phyloP scores from a whole-genome alignment of 2,113 vertebrate species.

The Pomatostomus ruficeps region DNA sequence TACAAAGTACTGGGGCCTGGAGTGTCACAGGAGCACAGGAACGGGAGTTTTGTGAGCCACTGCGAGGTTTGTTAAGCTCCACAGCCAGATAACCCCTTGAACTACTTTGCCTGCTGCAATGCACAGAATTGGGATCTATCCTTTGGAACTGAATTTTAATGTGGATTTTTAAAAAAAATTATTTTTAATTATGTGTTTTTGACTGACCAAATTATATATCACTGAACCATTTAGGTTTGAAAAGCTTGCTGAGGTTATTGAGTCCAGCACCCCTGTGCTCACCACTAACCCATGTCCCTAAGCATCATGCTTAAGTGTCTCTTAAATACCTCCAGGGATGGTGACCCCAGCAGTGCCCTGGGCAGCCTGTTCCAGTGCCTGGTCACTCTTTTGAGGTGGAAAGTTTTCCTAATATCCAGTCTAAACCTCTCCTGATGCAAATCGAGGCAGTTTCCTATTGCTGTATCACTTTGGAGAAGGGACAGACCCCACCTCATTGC shows the following conservation, averaged over 20 bases:
- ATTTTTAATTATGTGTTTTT: neutral
- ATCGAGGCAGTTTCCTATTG: neutral
- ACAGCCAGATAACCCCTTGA: neutral
- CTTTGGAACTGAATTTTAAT: neutral
- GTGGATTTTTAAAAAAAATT: neutral
- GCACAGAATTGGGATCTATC: neutral
- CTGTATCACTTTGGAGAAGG: neutral
- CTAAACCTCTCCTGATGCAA: neutral
- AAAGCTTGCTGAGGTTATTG: neutral
- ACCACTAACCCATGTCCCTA: neutral
- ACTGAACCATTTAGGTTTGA: neutral
- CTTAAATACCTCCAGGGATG: neutral
- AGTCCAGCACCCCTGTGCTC: neutral
- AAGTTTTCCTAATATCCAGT: accelerated
- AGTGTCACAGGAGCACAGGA: neutral
- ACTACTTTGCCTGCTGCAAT: neutral
- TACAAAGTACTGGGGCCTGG: neutral
- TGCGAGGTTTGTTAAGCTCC: neutral
- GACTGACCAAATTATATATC: neutral
- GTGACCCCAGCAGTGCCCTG: neutral
- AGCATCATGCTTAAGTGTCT: accelerated
- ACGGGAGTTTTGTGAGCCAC: neutral
- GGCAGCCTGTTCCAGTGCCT: neutral
- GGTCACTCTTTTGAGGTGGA: neutral
- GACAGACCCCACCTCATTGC: too few relatives aligned